Conservation (phyloP, 2,888 invertebrate genomes). For the Crematogaster levior region DNA sequence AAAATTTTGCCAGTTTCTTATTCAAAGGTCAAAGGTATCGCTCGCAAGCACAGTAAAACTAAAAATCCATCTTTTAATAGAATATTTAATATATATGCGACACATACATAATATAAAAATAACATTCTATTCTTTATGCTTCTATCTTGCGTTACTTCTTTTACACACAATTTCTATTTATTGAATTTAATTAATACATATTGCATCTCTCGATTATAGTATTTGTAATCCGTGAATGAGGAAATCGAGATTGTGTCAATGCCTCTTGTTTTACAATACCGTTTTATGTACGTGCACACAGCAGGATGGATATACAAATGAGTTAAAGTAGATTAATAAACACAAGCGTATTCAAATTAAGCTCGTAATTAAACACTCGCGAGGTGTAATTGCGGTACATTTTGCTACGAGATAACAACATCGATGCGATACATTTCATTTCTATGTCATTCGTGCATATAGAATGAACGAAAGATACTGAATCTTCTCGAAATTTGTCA, state of each 20-base stretch:
- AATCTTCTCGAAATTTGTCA: background rate
- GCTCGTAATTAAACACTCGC: constrained; percentile 41
- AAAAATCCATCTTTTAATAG: constrained; percentile 61
- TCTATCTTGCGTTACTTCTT: background rate
- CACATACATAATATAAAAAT: background rate
- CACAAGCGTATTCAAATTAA: constrained; percentile 29
- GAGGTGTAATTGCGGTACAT: constrained; percentile 37
- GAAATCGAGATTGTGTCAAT: constrained; percentile 18
- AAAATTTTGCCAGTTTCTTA: constrained; percentile 73
- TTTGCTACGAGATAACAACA: constrained; percentile 23
- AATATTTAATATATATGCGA: background rate
- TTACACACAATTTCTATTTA: background rate
- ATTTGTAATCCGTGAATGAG: background rate
- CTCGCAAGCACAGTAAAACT: constrained; percentile 57
- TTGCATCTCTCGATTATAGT: background rate
- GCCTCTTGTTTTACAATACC: constrained; percentile 5
- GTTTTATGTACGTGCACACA: background rate
- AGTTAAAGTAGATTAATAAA: constrained; percentile 49
- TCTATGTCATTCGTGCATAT: background rate
- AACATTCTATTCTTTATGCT: background rate
- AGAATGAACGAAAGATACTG: background rate
- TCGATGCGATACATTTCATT: constrained; percentile 25
- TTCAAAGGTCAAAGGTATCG: constrained; percentile 57
- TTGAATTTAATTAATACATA: constrained; percentile 9
- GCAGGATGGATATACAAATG: constrained; percentile 8